Evolutionary conservation across 2,113 vertebrate genomes (phyloP), one percentile per base, ranked within the genome.

Genomic region (Atlantisia rogersi): DNA sequence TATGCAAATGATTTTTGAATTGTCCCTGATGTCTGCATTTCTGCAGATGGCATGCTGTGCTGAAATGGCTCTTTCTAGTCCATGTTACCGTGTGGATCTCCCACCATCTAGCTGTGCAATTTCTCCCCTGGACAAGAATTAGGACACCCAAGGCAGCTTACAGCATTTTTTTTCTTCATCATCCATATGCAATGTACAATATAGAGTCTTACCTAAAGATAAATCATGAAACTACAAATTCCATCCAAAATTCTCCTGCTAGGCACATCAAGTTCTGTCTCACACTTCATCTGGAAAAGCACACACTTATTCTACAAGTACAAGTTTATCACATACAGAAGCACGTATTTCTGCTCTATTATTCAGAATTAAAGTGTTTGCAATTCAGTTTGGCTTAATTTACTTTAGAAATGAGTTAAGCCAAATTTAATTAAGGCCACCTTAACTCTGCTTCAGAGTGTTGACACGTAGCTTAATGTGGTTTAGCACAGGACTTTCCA

Each of bases 351-450:
- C 80, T 91, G 16, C 29, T 88, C 80, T 58, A 83, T 22, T 94
- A 70, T 82, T 82, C 60, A 64, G 77, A 92, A 93, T 52, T 64
- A 64, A 86, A 84, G 77, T 71, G 89, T 92, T 93, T 91, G 92
- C 73, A 91, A 95, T 92, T 94, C 62, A 86, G 69, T 92, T 82
- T 88, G 88, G 42, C 62, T 88, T 92, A 91, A 96, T 94, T 95
- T 94, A 86, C 91, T 96, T 97, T 94, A 81, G 77, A 95, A 97
- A 97, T 88, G 20, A 95, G 83, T 86, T 95, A 97, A 95, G 91
- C 83, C 91, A 79, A 88, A 95, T 95, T 96, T 97, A 96, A 97
- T 95, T 97, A 96, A 86, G 86, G 86, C 73, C 35, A 75, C 81
- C 86, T 95, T 92, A 84, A 96, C 86, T 95, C 92, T 88, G 81